Evolutionary conservation across 2,113 vertebrate genomes (phyloP), one percentile per base, ranked within the genome.

Genomic region (Spermophilus dauricus): DNA sequence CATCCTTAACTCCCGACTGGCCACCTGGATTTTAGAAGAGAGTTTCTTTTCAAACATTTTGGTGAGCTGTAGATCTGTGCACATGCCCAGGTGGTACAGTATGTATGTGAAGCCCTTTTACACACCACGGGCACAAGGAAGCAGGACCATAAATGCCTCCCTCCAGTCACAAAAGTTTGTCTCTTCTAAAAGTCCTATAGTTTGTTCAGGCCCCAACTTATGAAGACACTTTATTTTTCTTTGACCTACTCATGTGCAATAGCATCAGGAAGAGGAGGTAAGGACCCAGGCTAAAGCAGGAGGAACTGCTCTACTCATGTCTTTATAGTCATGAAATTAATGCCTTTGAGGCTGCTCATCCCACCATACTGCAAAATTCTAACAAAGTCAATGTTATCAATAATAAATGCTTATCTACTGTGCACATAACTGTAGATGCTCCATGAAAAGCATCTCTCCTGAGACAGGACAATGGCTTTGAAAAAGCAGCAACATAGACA

Each of bases 1-100:
- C 96, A 99, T 98, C 17, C 78, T 98, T 88, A 99, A 98, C 96
- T 99, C 99, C 39, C 98, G 98, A 87, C 99, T 99, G 9, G 96
- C 99, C 95, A 99, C 98, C 99, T 99, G 93, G 45, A 70, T 83
- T 92, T 69, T 48, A 30, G 70, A 88, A 91, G 34, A 63, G 56
- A 92, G 45, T 61, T 72, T 53, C 53, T 86, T 88, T 95, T 67
- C 37, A 81, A 4, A 72, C 13, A 83, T n/a, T 80, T 42, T 26
- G 93, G n/a, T 72, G 37, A 51, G 16, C 72, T n/a, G 48, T 0
- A 45, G 45, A 77, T 5, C 18, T 11, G 1, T 37, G 37, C 37
- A 22, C 4, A n/a, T 32, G 28, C 20, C 17, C 28, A n/a, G 10
- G 0, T 0, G 4, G 32, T 8, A 73, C 11, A 37, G 76, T 7